Evolutionary conservation across 2,113 vertebrate species (phyloP), one percentile per base, ranked within the genome.

Genomic region (Lutjanus erythropterus): DNA sequence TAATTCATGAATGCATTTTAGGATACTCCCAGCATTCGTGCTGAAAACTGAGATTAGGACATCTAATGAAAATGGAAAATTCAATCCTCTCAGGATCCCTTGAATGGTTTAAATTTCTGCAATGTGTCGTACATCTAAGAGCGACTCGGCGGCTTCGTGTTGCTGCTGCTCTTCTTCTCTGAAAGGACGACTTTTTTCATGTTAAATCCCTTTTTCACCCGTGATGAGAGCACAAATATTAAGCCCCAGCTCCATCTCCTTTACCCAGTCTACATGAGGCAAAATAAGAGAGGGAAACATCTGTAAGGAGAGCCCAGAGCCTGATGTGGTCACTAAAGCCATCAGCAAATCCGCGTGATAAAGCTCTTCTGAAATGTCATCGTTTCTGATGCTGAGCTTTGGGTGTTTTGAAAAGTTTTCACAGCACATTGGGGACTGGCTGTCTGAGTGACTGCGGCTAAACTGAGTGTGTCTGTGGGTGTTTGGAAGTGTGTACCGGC

Each of bases 381-480:
- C 39, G 14, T 31, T 27, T 66, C 46, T 73, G 79, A 81, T 3
- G 46, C 65, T 31, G 56, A 66, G 58, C 77, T 82, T 59, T 55
- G 69, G 61, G 53, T 69, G 55, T 87, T 85, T 74, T 65, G 33
- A 70, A 62, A 89, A 37, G 72, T 75, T 77, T 85, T 88, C 88
- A 31, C 76, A 81, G 83, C 76, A 73, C 83, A 71, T 70, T 49
- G 75, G 67, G 83, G 85, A 50, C 71, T 6, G 35, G 50, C 47
- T 85, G 83, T 89, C 83, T 77, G 85, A 84, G 78, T 50, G 55
- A 71, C 73, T 91, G 86, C 27, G 86, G 90, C 78, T 70, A 66
- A 14, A 67, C 55, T 67, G 72, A 86, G 56, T 78, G 80, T 75
- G 71, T 88, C 81, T 89, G 85, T 87, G 87, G 87, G 59, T 80